Evolutionary conservation across 2,113 vertebrate species (phyloP).

Genomic region (Anguilla rostrata): DNA sequence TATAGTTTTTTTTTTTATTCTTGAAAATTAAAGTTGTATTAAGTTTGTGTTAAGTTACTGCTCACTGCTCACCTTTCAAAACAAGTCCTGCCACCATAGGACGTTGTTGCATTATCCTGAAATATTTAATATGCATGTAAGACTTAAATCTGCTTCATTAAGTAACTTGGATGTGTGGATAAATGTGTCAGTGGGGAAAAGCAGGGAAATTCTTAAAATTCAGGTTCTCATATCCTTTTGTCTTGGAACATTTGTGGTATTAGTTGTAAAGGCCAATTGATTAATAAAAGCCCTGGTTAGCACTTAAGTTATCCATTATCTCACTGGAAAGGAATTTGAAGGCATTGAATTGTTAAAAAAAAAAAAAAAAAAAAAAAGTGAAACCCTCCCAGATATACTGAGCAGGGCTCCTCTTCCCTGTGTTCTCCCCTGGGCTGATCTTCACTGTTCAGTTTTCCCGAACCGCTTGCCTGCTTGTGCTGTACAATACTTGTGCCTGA

Average conservation of each 20-base stretch:
- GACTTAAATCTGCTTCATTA: neutral
- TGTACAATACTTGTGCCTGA: neutral
- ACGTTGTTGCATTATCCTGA: no score
- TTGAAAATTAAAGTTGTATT: no score
- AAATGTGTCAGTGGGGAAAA: neutral
- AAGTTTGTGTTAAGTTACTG: no score
- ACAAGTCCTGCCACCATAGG: no score
- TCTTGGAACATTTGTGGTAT: neutral
- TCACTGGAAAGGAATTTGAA: neutral
- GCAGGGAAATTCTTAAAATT: neutral
- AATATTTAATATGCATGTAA: no score
- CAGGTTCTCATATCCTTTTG: neutral
- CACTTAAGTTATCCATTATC: neutral
- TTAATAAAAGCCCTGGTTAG: neutral
- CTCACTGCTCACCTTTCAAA: no score
- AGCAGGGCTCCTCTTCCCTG: neutral
- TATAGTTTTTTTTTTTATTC: no score
- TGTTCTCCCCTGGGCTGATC: neutral
- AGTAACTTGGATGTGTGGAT: no score
- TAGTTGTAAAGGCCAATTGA: neutral
- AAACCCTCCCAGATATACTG: neutral
- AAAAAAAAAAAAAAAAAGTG: neutral
- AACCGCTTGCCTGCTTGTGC: neutral
- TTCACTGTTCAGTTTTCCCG: no score
- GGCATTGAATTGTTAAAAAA: neutral